Conservation (phyloP, 1,140 invertebrate species). For the Euura saliciscinereae region DNA sequence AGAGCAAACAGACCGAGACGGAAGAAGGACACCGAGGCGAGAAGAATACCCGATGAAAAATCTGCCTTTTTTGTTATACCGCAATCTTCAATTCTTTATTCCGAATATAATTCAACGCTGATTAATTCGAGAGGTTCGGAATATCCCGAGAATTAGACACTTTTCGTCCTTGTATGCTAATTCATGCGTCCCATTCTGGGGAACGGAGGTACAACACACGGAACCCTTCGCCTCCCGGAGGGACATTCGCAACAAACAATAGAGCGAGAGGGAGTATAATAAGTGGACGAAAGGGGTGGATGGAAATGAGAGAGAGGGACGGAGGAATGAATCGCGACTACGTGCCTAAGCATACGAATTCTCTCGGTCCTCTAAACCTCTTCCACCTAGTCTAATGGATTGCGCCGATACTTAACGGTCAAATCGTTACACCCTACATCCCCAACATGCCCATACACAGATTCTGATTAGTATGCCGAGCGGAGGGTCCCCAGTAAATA, state of each 20-base stretch:
- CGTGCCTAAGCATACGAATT: constrained; percentile 3
- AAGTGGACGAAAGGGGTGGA: not conserved
- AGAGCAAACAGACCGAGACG: not conserved
- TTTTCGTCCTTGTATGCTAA: constrained; percentile 5
- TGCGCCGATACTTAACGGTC: constrained; percentile 1
- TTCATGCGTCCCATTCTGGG: not conserved
- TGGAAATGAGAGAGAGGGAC: not conserved
- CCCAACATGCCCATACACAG: no score
- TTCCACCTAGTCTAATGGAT: not conserved
- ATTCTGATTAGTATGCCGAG: not conserved
- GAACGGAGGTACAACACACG: not conserved
- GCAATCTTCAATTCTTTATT: no score
- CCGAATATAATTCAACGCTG: no score
- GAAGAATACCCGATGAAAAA: no score
- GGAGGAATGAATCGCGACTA: not conserved
- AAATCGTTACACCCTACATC: not conserved
- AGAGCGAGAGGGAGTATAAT: not conserved
- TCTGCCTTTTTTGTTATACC: no score
- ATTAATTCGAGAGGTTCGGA: not conserved
- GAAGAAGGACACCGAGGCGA: no score
- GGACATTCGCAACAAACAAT: constrained; percentile 3
- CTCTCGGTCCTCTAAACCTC: not conserved
- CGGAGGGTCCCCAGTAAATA: not conserved
- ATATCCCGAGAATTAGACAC: not conserved
- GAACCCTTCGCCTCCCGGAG: not conserved